Conservation (phyloP, 2,888 invertebrate species). For the Drosophila birchii region DNA sequence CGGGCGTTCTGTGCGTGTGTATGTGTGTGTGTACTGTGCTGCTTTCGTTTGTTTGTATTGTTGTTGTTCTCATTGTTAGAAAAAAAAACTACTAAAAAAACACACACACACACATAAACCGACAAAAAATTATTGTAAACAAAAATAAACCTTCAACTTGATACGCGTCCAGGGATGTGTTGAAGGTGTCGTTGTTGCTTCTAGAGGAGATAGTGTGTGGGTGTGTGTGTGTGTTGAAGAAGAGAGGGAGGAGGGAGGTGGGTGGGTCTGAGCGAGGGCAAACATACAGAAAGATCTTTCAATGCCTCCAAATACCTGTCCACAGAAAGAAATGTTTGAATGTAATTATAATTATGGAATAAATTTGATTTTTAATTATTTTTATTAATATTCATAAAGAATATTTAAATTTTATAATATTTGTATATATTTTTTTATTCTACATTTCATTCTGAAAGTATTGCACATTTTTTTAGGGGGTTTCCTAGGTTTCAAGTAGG, state of each 20-base stretch:
- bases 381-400: neutral
- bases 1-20: constrained; percentile 45
- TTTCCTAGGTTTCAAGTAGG: no score
- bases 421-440: neutral
- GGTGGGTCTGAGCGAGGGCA: constrained; percentile 3
- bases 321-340: neutral
- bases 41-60: constrained; percentile 32
- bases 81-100: constrained; percentile 60
- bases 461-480: neutral
- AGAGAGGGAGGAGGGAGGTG: neutral
- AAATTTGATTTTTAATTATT: neutral
- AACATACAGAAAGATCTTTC: constrained; percentile 30
- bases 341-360: neutral
- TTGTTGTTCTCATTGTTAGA: constrained; percentile 54
- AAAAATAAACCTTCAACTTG: constrained; percentile 84
- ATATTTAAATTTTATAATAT: neutral
- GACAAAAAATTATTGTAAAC: constrained; percentile 77
- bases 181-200: constrained; percentile 68
- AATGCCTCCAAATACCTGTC: constrained; percentile 41
- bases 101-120: constrained; percentile 67
- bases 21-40: constrained; percentile 19
- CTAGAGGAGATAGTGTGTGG: constrained; percentile 24
- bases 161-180: constrained; percentile 81
- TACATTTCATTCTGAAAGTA: neutral
- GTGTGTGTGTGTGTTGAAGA: neutral